A percentile compares a stretch with the other conserved stretches of the same genome.
These are phyloP conservation scores for Notarius quadriscutis DNA, from an alignment of 2,113 vertebrate species.

Conservation along the genomic window DNA sequence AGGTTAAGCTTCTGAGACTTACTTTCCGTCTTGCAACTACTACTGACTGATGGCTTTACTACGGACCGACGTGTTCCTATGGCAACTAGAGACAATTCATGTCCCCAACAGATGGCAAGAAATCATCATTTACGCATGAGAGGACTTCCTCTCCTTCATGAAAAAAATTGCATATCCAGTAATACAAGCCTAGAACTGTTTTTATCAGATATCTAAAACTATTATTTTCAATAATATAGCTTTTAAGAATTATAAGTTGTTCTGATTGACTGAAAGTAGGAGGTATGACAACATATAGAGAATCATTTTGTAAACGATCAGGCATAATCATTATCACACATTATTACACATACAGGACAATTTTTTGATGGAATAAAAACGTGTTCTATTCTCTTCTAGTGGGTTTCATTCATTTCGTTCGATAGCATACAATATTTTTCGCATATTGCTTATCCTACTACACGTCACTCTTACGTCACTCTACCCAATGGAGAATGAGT, in stretches of 20 bases:
- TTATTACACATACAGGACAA: no score
- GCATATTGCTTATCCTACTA: no score
- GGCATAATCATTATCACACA: no score
- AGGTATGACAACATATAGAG: background rate
- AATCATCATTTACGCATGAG: slow-evolving; percentile 15
- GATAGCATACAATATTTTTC: no score
- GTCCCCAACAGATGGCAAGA: slow-evolving; percentile 39
- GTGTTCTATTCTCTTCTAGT: no score
- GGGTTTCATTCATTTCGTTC: no score
- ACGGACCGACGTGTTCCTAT: slow-evolving; percentile 31
- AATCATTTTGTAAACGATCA: background rate
- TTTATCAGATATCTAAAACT: background rate
- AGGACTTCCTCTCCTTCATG: background rate
- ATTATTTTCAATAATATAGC: background rate
- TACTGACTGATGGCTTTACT: background rate
- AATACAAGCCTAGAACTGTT: background rate
- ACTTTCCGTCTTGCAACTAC: background rate
- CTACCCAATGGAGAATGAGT: no score
- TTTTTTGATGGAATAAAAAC: no score
- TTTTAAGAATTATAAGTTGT: background rate
- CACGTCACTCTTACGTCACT: no score
- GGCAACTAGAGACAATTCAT: slow-evolving; percentile 22
- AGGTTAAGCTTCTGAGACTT: background rate
- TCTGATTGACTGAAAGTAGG: background rate
- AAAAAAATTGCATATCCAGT: slow-evolving; percentile 2